A percentile compares a stretch with the other conserved stretches of the same genome.
Conservation (phyloP, 2,888 invertebrate species). For the Catonia carolina region DNA sequence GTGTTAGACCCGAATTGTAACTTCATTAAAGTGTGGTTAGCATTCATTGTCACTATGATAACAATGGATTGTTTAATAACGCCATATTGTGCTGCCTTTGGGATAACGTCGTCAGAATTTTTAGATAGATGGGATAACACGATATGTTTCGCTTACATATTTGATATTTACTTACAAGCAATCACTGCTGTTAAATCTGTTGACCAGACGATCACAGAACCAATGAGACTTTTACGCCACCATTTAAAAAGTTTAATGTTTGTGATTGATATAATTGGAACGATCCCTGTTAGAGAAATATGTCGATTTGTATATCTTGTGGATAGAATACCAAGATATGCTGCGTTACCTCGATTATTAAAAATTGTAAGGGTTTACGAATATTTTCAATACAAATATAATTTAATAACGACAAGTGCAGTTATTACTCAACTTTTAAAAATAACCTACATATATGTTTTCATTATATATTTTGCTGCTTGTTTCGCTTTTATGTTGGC, state of each 20-base stretch:
- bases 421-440: neutral
- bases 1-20: neutral
- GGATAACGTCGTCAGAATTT: neutral
- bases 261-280: neutral
- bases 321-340: neutral
- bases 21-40: slow-evolving; percentile 3
- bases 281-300: neutral
- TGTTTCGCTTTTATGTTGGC: neutral
- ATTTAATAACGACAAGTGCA: neutral
- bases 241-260: neutral
- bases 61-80: neutral
- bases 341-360: neutral
- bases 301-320: neutral
- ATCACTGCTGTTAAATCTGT: slow-evolving; percentile 5
- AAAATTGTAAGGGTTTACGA: neutral
- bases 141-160: neutral
- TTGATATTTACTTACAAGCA: slow-evolving; percentile 7
- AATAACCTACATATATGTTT: neutral
- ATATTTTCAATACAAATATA: neutral
- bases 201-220: slow-evolving; percentile 1
- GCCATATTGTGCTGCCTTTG: neutral
- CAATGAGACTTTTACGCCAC: slow-evolving; percentile 1
- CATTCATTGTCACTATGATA: neutral
- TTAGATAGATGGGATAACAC: neutral
- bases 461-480: neutral